phyloP scores from a whole-genome alignment of 2,888 invertebrate species.

The Andrena dorsata region DNA sequence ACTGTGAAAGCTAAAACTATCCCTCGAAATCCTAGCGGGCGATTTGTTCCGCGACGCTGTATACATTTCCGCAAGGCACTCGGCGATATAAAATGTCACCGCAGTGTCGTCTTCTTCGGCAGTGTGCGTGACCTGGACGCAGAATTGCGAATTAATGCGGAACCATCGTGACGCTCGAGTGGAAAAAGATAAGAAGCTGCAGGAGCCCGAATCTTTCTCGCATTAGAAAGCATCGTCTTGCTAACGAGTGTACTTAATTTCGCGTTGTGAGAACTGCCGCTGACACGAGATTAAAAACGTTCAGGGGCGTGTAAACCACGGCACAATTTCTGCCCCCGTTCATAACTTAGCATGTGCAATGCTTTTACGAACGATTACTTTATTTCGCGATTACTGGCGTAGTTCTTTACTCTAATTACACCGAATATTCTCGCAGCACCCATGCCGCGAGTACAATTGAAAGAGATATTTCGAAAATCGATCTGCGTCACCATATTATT shows the following conservation, averaged over 20 bases:
- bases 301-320: conserved; percentile 70
- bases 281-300: conserved; percentile 80
- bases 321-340: conserved; percentile 64
- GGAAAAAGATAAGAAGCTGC: conserved; percentile 69
- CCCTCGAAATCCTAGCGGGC: background rate
- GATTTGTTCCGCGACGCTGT: conserved; percentile 4
- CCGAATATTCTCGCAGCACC: background rate
- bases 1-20: background rate
- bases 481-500: background rate
- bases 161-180: conserved; percentile 41
- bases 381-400: background rate
- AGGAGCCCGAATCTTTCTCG: conserved; percentile 74
- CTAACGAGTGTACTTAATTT: conserved; percentile 82
- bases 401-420: conserved; percentile 5
- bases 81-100: conserved; percentile 12
- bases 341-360: conserved; percentile 21
- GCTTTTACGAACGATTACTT: conserved; percentile 16
- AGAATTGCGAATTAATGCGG: conserved; percentile 70
- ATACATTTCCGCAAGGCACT: background rate
- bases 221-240: conserved; percentile 78
- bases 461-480: background rate
- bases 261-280: conserved; percentile 71
- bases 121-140: conserved; percentile 38
- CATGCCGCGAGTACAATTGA: too few relatives aligned
- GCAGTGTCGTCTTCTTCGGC: conserved; percentile 17